Evolutionary conservation across 2,797 vertebrate species (phyloP).

Genomic region (Phalloptychus januarius): DNA sequence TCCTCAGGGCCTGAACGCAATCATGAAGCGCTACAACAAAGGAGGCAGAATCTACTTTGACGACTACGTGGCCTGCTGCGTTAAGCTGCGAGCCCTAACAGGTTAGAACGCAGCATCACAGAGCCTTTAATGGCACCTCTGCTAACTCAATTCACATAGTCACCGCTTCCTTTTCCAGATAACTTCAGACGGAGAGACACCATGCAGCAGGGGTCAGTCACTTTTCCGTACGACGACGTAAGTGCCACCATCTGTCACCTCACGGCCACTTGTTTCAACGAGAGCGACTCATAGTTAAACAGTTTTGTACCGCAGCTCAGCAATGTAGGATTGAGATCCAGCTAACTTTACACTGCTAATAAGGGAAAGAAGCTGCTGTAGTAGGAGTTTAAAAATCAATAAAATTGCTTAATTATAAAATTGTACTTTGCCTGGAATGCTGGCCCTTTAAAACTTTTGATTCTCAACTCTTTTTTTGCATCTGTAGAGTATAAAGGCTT

Average conservation of each 20-base stretch:
- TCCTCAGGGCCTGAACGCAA: conserved; percentile 79
- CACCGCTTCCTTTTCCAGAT: conserved; percentile 67
- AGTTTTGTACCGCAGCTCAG: background rate
- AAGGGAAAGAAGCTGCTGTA: no score
- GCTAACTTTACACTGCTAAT: no score
- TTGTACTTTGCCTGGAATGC: no score
- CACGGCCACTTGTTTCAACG: background rate
- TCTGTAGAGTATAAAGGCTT: background rate
- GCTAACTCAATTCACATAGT: background rate
- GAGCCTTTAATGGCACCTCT: background rate
- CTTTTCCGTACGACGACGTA: conserved; percentile 91
- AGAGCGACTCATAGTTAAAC: background rate
- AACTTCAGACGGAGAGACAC: conserved; percentile 87
- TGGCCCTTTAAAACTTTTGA: no score
- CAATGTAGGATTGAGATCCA: background rate
- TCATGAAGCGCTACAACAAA: conserved; percentile 89
- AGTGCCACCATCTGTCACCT: conserved; percentile 52
- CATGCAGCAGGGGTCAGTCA: conserved; percentile 88
- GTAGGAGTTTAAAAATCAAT: no score
- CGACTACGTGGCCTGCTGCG: conserved; percentile 91
- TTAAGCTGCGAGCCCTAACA: conserved; percentile 88
- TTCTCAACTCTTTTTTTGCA: no score
- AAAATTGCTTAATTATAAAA: no score
- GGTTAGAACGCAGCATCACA: conserved; percentile 70
- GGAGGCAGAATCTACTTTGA: conserved; percentile 89